A percentile compares a stretch with the other conserved stretches of the same genome.
These are phyloP conservation scores for Falco berigora DNA, from an alignment of 2,797 vertebrate genomes.

Conservation along the genomic window DNA sequence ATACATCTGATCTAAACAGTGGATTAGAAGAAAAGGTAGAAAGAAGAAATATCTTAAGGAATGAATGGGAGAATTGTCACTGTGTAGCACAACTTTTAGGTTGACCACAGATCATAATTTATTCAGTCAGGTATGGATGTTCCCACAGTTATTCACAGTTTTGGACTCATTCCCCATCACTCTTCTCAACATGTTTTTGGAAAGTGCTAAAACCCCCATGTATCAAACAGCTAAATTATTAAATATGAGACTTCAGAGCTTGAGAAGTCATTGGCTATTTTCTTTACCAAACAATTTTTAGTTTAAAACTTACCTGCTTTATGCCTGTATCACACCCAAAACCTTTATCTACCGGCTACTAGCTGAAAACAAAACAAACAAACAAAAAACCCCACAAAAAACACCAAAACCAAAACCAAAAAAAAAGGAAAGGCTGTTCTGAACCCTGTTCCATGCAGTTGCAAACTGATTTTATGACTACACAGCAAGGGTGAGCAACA, in stretches of 20 bases:
- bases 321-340: not conserved
- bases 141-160: not conserved
- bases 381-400: no score
- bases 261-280: not conserved
- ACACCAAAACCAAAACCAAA: no score
- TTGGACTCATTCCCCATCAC: not conserved
- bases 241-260: not conserved
- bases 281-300: not conserved
- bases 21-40: not conserved
- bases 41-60: not conserved
- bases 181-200: not conserved
- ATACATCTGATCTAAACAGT: not conserved
- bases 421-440: not conserved
- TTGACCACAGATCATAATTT: not conserved
- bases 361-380: not conserved
- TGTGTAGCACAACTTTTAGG: not conserved
- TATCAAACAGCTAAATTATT: not conserved
- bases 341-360: not conserved
- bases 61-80: not conserved
- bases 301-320: not conserved
- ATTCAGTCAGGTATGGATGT: not conserved
- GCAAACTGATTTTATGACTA: not conserved
- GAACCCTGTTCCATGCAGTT: not conserved
- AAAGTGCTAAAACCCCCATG: not conserved
- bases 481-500: not conserved